Evolutionary conservation across 2,888 invertebrate genomes (phyloP).

Genomic region (Vesta saturnalis): DNA sequence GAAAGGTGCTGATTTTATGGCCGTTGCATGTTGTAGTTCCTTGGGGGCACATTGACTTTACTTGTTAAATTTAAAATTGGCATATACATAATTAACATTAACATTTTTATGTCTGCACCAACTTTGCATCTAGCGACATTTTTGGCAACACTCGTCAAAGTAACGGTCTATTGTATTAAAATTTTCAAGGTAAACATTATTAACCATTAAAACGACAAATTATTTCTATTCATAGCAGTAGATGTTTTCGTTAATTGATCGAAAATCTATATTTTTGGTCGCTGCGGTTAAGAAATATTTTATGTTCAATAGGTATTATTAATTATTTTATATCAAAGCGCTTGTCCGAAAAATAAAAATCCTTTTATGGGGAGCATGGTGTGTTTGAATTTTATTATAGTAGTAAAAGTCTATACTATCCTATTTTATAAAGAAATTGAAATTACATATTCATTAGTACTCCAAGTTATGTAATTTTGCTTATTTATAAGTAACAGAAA

Average conservation of each 20-base stretch:
- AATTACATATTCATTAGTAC: background rate
- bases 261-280: too few relatives aligned
- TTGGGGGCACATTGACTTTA: constrained; percentile 17
- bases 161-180: too few relatives aligned
- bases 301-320: background rate
- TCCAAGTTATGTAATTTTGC: too few relatives aligned
- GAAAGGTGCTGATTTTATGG: constrained; percentile 54
- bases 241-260: too few relatives aligned
- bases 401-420: background rate
- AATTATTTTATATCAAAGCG: background rate
- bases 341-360: too few relatives aligned
- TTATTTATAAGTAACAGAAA: background rate
- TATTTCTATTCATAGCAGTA: too few relatives aligned
- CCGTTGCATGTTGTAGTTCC: constrained; percentile 41
- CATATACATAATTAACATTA: constrained; percentile 18
- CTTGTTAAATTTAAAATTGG: constrained; percentile 32
- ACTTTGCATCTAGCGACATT: too few relatives aligned
- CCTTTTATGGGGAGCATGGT: background rate
- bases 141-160: too few relatives aligned
- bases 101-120: too few relatives aligned
- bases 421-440: background rate
- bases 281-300: too few relatives aligned
- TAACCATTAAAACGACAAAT: too few relatives aligned
- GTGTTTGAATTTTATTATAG: background rate
- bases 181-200: too few relatives aligned